A percentile compares a stretch with the other conserved stretches of the same genome.
Conservation (phyloP, 2,797 vertebrate genomes). For the Gymnothorax javanicus region DNA sequence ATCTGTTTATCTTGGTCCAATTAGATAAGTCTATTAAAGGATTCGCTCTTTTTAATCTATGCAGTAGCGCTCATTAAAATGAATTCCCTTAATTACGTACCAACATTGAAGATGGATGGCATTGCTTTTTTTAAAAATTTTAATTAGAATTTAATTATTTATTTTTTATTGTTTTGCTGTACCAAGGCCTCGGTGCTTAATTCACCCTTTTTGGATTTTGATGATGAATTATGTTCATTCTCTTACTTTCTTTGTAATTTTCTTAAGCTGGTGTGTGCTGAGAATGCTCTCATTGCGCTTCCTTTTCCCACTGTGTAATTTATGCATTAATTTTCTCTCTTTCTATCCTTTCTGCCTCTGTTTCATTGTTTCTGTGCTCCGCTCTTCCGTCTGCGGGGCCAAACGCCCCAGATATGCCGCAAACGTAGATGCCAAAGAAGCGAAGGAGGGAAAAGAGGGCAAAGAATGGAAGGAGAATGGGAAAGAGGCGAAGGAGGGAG, state of each 20-base stretch:
- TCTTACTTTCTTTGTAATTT: slow-evolving; percentile 40
- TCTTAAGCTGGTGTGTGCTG: background rate
- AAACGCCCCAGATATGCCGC: slow-evolving; percentile 67
- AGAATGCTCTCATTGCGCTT: slow-evolving; percentile 32
- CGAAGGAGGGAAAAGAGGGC: slow-evolving; percentile 64
- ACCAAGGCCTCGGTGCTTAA: background rate
- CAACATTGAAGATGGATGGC: background rate
- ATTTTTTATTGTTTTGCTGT: background rate
- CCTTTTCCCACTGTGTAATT: slow-evolving; percentile 34
- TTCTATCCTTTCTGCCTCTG: slow-evolving; percentile 34
- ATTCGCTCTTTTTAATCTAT: background rate
- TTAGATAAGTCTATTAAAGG: background rate
- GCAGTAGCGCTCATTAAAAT: background rate
- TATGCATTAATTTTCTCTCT: slow-evolving; percentile 24
- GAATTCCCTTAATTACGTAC: background rate
- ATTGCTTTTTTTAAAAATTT: slow-evolving; percentile 32
- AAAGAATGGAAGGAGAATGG: slow-evolving; percentile 73
- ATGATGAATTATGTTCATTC: slow-evolving; percentile 34
- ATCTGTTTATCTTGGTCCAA: slow-evolving; percentile 6
- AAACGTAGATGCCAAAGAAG: slow-evolving; percentile 72
- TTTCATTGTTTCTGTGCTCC: slow-evolving; percentile 34
- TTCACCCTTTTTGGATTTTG: background rate
- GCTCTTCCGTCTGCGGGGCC: slow-evolving; percentile 5
- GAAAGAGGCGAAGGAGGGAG: slow-evolving; percentile 77
- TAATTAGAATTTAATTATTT: slow-evolving; percentile 37